Evolutionary conservation across 2,888 invertebrate genomes (phyloP).

Genomic region (Pterostichus niger): DNA sequence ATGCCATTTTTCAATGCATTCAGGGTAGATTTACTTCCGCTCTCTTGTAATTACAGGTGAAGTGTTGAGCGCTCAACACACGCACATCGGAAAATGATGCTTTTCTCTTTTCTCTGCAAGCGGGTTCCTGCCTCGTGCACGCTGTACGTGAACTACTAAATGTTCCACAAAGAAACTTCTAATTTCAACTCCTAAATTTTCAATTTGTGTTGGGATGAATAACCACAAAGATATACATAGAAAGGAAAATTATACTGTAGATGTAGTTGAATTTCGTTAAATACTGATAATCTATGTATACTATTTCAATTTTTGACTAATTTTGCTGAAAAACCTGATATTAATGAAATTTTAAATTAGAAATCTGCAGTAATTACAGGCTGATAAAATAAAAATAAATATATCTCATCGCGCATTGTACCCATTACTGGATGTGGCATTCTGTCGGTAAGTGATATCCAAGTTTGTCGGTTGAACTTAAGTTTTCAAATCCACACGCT

Average conservation of each 20-base stretch:
- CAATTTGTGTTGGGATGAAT: slow-evolving; percentile 8
- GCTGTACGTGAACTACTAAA: background rate
- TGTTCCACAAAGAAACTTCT: slow-evolving; percentile 31
- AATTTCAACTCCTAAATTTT: slow-evolving; percentile 39
- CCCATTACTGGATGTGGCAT: too few species aligned
- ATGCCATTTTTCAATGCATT: slow-evolving; percentile 65
- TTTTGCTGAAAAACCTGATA: too few species aligned
- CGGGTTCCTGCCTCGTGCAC: background rate
- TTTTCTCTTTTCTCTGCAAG: slow-evolving; percentile 22
- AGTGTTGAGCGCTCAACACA: slow-evolving; percentile 38
- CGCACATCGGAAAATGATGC: slow-evolving; percentile 38
- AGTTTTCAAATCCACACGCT: too few species aligned
- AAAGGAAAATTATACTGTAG: background rate
- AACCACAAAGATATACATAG: slow-evolving; percentile 17
- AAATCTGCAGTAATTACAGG: too few species aligned
- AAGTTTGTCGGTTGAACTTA: too few species aligned
- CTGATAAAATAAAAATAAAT: too few species aligned
- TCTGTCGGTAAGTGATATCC: too few species aligned
- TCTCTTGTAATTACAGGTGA: slow-evolving; percentile 61
- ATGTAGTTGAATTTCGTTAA: background rate
- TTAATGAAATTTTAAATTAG: too few species aligned
- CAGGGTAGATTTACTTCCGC: slow-evolving; percentile 55
- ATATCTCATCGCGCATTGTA: too few species aligned
- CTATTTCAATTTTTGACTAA: too few species aligned
- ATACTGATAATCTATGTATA: too few species aligned